Percentiles rank a stretch among this genome's conserved stretches.
phyloP scores from a whole-genome alignment of 2,113 vertebrate genomes.

The Rhizomys pruinosus region DNA sequence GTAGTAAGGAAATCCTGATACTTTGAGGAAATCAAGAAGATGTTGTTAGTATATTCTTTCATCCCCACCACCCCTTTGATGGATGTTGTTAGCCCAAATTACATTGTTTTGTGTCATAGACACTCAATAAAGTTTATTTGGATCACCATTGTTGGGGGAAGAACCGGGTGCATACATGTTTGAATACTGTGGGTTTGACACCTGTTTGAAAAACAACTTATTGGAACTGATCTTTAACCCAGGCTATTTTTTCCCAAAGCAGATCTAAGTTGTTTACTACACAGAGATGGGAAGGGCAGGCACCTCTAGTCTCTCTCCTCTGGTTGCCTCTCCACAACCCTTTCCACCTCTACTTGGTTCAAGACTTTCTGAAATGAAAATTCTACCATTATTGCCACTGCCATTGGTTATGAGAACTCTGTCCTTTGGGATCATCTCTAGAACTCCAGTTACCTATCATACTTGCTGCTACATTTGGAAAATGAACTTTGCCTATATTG shows the following conservation, averaged over 20 bases:
- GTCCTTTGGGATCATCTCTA: constrained; percentile 81
- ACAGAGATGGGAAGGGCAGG: constrained; percentile 77
- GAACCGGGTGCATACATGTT: constrained; percentile 67
- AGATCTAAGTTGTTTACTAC: constrained; percentile 83
- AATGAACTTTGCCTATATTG: constrained; percentile 87
- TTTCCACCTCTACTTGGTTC: constrained; percentile 83
- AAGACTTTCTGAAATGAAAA: constrained; percentile 85
- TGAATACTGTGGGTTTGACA: constrained; percentile 90
- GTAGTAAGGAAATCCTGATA: constrained; percentile 60
- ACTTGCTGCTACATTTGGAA: constrained; percentile 88
- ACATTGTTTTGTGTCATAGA: constrained; percentile 63
- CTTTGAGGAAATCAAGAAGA: constrained; percentile 60
- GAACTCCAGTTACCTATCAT: constrained; percentile 83
- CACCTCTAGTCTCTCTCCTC: constrained; percentile 74
- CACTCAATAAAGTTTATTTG: constrained; percentile 57
- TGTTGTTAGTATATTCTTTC: constrained; percentile 61
- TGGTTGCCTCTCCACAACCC: constrained; percentile 59
- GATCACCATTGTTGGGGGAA: constrained; percentile 51
- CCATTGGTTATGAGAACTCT: constrained; percentile 83
- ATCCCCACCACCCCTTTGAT: constrained; percentile 73
- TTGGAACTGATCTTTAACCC: constrained; percentile 83
- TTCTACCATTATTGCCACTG: constrained; percentile 85
- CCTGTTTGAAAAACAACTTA: constrained; percentile 86
- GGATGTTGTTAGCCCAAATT: constrained; percentile 81
- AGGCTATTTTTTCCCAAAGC: constrained; percentile 83